Conservation (phyloP, 1,140 invertebrate species). For the Drosophila nigromelanica region DNA sequence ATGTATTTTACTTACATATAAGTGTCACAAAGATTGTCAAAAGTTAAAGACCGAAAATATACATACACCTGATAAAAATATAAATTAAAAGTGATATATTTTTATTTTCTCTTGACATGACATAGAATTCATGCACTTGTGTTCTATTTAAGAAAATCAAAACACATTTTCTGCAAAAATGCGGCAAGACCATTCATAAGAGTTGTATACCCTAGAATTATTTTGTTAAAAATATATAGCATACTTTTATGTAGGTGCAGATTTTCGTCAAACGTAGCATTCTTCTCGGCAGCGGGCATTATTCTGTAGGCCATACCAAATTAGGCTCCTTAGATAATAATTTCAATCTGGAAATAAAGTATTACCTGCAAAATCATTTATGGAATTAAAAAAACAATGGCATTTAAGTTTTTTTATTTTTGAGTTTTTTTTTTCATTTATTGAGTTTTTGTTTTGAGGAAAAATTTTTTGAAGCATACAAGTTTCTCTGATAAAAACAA, state of each 20-base stretch:
- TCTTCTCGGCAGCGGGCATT: neutral
- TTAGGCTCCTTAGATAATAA: no score
- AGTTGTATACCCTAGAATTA: no score
- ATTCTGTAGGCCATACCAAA: neutral
- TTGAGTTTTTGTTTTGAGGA: conserved; percentile 50
- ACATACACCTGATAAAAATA: conserved; percentile 25
- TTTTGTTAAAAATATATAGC: no score
- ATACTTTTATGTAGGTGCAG: no score
- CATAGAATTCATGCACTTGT: neutral
- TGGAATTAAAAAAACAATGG: neutral
- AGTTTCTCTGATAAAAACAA: conserved; percentile 66
- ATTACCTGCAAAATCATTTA: no score
- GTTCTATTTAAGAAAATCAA: no score
- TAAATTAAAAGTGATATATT: neutral
- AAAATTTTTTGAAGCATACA: conserved; percentile 69
- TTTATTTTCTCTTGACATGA: neutral
- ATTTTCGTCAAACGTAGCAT: neutral
- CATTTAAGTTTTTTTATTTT: conserved; percentile 37
- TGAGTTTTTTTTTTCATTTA: conserved; percentile 55
- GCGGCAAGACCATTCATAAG: no score
- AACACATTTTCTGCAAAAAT: no score
- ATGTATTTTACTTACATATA: conserved; percentile 60
- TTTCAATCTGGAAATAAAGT: no score
- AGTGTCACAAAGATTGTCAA: conserved; percentile 59
- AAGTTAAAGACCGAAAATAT: conserved; percentile 69